Base-by-base conservation (phyloP, 2,113 vertebrate species). In the Dendrocopos noguchii region DNA sequence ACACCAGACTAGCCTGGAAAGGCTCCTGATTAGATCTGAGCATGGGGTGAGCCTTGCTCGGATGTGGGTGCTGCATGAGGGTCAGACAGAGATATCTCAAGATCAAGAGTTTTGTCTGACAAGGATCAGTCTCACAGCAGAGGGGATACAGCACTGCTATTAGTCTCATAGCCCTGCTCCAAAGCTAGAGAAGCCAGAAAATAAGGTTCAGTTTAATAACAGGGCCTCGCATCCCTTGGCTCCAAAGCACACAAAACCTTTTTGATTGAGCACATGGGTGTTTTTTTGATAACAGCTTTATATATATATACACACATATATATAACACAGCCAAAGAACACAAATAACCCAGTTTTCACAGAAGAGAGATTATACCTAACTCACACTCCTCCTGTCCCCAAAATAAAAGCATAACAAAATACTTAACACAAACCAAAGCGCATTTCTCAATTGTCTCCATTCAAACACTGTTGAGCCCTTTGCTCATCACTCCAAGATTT, bases 11-110 rank as follows among this genome's bases (percentile, higher is more conserved):
- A 44, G 27, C 39, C 87, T 76, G 80, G 59, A 92, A 79, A 66
- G 46, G 56, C 67, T 80, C 61, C 47, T 77, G 75, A 77, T 85
- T 24, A 91, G 39, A 82, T 71, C 34, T 22, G 8, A 52, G 47
- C 0, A 0, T 0, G 0, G 28, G 31, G 17, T 31, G 34, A 89
- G 84, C 72, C 72, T 33, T 3, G 2, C 28, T 77, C 55, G 57
- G 47, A 42, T 10, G 1, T 59, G 75, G 87, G 91, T 1, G 24
- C 53, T 46, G 72, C 53, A 16, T 3, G 0, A 33, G 59, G 31
- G 29, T 60, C 81, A 89, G 80, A 74, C 24, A 86, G 66, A 88
- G 79, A 70, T 8, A 1, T 78, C 68, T 66, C 81, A 70, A 39
- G 64, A 88, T 65, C 68, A 86, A 83, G 76, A 39, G 60, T 4